These are phyloP conservation scores for Esox niger DNA, from an alignment of 2,113 vertebrate species.

Conservation along the genomic window DNA sequence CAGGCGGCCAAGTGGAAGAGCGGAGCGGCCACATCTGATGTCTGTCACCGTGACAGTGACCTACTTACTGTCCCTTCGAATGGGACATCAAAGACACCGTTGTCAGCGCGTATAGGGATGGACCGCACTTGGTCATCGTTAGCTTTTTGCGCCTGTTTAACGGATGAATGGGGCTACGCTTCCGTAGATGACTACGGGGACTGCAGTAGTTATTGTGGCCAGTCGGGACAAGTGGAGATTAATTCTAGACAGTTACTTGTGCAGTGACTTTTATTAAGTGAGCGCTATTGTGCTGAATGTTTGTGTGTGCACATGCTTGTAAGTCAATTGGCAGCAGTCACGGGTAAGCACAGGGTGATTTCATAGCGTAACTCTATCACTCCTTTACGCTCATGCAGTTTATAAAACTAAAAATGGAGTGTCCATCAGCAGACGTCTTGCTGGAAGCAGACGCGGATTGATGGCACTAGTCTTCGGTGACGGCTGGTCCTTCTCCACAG, in stretches of 20 bases:
- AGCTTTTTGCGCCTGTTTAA: too few species aligned
- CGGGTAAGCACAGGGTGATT: too few species aligned
- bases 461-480: slow-evolving; percentile 56
- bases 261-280: too few species aligned
- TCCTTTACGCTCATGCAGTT: slow-evolving; percentile 18
- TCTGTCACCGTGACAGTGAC: slow-evolving; percentile 73
- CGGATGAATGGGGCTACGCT: too few species aligned
- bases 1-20: slow-evolving; percentile 64
- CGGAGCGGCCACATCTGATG: slow-evolving; percentile 60
- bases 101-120: background rate
- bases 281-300: too few species aligned
- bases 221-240: too few species aligned
- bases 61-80: slow-evolving; percentile 68
- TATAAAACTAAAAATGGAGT: too few species aligned
- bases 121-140: background rate
- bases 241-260: too few species aligned
- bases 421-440: slow-evolving; percentile 71
- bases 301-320: background rate
- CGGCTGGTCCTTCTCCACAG: slow-evolving; percentile 36
- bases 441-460: slow-evolving; percentile 72
- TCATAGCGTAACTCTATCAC: slow-evolving; percentile 31
- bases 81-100: slow-evolving; percentile 61
- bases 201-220: too few species aligned
- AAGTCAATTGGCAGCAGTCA: too few species aligned
- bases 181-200: too few species aligned